A percentile compares a stretch with the other conserved stretches of the same genome.
Conservation (phyloP, 2,797 vertebrate species). For the Cossypha niveicapilla region DNA sequence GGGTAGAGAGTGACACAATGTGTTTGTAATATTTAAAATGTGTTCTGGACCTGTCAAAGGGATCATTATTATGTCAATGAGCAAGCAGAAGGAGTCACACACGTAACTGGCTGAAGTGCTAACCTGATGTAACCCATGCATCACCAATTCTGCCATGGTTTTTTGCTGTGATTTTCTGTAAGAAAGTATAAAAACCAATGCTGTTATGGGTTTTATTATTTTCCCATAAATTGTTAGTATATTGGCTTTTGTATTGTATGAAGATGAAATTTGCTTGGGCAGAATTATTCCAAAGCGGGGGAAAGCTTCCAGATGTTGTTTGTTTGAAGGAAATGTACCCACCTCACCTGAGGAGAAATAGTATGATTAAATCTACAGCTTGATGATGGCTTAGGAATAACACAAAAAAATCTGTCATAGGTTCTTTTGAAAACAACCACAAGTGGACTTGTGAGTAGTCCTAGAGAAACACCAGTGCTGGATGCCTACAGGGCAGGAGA, state of each 20-base stretch:
- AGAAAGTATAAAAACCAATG: not conserved
- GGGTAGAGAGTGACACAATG: not conserved
- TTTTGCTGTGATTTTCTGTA: not conserved
- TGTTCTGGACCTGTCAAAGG: not conserved
- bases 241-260: not conserved
- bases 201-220: not conserved
- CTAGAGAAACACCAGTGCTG: not conserved
- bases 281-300: not conserved
- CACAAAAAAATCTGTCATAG: not conserved
- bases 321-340: not conserved
- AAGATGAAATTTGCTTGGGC: not conserved
- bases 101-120: not conserved
- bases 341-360: not conserved
- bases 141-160: accelerated
- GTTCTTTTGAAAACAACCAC: not conserved
- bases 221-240: not conserved
- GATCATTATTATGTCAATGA: not conserved
- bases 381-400: not conserved
- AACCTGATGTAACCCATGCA: not conserved
- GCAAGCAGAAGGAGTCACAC: not conserved
- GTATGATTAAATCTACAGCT: not conserved
- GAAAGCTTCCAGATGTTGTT: accelerated
- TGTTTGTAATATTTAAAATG: not conserved
- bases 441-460: not conserved
- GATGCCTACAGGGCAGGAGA: not conserved